These are phyloP conservation scores for Penaeus chinensis DNA, from an alignment of 1,140 invertebrate genomes.

Conservation along the genomic window DNA sequence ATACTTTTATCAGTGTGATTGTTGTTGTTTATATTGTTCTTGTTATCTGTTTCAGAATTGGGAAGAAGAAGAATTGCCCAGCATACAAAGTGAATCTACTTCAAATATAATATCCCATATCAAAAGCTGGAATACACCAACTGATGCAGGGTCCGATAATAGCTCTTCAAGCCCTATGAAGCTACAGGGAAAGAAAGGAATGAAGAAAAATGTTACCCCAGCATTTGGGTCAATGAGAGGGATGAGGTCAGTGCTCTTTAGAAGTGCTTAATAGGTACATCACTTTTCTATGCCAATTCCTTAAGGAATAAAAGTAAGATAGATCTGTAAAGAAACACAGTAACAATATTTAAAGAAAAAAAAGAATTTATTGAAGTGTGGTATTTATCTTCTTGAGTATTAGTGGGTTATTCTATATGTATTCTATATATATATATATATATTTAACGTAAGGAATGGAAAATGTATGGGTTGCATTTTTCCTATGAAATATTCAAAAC, in stretches of 20 bases:
- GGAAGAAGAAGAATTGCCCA: slow-evolving; percentile 58
- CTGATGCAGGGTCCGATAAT: neutral
- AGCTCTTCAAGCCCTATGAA: neutral
- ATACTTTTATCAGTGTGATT: neutral
- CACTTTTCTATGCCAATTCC: too few species aligned
- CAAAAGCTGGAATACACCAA: slow-evolving; percentile 32
- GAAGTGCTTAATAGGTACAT: too few species aligned
- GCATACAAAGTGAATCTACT: slow-evolving; percentile 48
- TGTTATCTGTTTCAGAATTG: slow-evolving; percentile 61
- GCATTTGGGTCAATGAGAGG: slow-evolving; percentile 38
- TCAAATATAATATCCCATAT: slow-evolving; percentile 17
- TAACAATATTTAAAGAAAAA: too few species aligned
- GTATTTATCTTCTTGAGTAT: too few species aligned
- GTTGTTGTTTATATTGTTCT: neutral
- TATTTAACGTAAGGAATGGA: too few species aligned
- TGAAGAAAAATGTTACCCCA: slow-evolving; percentile 3
- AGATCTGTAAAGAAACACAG: too few species aligned
- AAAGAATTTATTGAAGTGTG: too few species aligned
- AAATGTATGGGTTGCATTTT: neutral
- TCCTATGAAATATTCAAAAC: neutral
- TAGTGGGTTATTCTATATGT: too few species aligned
- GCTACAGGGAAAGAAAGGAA: slow-evolving; percentile 33
- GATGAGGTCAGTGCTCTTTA: slow-evolving; percentile 30
- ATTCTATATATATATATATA: too few species aligned
- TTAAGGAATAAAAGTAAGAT: too few species aligned